A percentile compares a stretch with the other conserved stretches of the same genome.
These are phyloP conservation scores for Rhorus exstirpatorius DNA, from an alignment of 2,888 invertebrate genomes.

Conservation along the genomic window DNA sequence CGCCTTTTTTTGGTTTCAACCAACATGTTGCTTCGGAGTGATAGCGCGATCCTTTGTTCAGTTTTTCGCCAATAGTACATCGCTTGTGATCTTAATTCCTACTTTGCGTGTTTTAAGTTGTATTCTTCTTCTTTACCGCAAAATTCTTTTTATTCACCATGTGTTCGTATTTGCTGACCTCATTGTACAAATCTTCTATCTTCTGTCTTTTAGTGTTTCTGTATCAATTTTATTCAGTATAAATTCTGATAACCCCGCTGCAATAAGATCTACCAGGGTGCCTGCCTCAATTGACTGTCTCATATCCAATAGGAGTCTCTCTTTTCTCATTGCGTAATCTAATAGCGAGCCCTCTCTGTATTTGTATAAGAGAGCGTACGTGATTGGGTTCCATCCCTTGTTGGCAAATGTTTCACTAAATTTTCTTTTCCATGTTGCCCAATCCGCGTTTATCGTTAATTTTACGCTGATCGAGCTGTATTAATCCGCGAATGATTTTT, in stretches of 20 bases:
- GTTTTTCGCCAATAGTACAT: constrained; percentile 64
- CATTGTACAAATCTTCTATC: constrained; percentile 78
- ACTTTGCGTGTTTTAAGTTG: constrained; percentile 3
- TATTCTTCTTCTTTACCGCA: constrained; percentile 37
- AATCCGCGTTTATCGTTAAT: constrained; percentile 67
- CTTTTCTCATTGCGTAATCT: constrained; percentile 75
- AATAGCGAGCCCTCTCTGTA: constrained; percentile 73
- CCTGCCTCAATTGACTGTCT: constrained; percentile 71
- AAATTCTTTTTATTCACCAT: constrained; percentile 18
- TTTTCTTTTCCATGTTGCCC: constrained; percentile 70
- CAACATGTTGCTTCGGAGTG: constrained; percentile 70
- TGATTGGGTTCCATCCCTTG: constrained; percentile 74
- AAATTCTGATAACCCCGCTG: constrained; percentile 76
- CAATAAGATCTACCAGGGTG: constrained; percentile 77
- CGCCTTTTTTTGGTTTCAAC: constrained; percentile 60
- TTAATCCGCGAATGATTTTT: constrained; percentile 70
- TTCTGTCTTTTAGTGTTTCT: constrained; percentile 74
- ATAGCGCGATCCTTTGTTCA: constrained; percentile 56
- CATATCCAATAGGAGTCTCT: constrained; percentile 72
- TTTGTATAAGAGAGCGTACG: constrained; percentile 73
- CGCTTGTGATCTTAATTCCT: constrained; percentile 46
- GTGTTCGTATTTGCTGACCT: constrained; percentile 75
- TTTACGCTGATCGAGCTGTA: constrained; percentile 72
- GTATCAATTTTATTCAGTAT: constrained; percentile 77
- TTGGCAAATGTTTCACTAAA: constrained; percentile 73